phyloP scores from a whole-genome alignment of 2,113 vertebrate species.

The Rhagologus leucostigma region DNA sequence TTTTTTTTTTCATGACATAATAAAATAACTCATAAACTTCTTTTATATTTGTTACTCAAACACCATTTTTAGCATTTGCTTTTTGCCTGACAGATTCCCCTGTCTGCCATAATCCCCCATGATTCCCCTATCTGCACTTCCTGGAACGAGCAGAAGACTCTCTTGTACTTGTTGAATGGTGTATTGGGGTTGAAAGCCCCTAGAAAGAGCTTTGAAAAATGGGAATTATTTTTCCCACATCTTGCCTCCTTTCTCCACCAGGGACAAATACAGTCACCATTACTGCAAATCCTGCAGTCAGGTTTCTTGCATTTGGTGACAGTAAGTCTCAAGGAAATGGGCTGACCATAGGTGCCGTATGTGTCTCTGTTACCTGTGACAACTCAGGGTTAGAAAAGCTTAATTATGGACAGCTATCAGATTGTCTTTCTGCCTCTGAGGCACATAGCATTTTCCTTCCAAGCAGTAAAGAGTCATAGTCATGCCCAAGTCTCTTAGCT shows the following conservation, averaged over 20 bases:
- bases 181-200: background rate
- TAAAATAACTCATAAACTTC: background rate
- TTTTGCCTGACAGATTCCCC: background rate
- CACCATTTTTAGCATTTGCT: background rate
- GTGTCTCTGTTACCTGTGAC: background rate
- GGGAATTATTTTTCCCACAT: background rate
- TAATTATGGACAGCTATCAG: background rate
- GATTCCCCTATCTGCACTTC: background rate
- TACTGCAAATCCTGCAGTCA: background rate
- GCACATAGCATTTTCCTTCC: background rate
- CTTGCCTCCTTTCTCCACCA: background rate
- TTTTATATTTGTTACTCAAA: background rate
- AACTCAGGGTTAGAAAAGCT: background rate
- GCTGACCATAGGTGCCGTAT: accelerated
- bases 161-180: background rate
- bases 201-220: background rate
- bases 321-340: background rate
- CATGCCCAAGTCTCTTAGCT: background rate
- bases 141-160: background rate
- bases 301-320: background rate
- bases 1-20: background rate
- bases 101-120: background rate
- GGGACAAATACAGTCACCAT: background rate
- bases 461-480: background rate
- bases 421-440: background rate